Conservation (phyloP, 2,797 vertebrate genomes). For the Distichodus sexfasciatus region DNA sequence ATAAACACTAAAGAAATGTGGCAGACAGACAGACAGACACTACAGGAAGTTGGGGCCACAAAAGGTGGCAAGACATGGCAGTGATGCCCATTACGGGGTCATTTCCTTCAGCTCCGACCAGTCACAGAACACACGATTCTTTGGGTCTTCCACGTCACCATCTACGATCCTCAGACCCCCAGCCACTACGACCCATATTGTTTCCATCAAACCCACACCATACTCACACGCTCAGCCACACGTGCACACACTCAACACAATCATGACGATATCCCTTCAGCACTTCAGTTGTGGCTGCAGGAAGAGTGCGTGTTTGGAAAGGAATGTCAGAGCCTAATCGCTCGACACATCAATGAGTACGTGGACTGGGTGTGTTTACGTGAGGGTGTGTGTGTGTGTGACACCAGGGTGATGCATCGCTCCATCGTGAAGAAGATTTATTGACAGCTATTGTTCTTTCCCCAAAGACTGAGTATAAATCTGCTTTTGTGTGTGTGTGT, state of each 20-base stretch:
- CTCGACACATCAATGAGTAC: conserved; percentile 45
- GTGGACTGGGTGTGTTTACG: conserved; percentile 21
- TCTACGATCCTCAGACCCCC: too few relatives aligned
- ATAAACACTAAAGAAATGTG: too few relatives aligned
- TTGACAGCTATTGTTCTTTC: neutral
- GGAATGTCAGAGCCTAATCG: conserved; percentile 48
- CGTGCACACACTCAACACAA: conserved; percentile 9
- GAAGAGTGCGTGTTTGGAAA: conserved; percentile 53
- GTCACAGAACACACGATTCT: too few relatives aligned
- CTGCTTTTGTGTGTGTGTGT: too few relatives aligned
- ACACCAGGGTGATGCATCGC: conserved; percentile 3
- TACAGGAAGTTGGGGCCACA: too few relatives aligned
- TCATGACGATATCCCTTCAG: conserved; percentile 4
- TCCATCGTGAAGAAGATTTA: conserved; percentile 7
- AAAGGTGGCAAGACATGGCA: too few relatives aligned
- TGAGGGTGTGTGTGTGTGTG: conserved; percentile 18
- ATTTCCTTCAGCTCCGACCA: too few relatives aligned
- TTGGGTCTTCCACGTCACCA: too few relatives aligned
- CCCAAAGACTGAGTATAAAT: too few relatives aligned
- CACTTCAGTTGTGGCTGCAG: conserved; percentile 42
- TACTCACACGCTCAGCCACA: conserved; percentile 7
- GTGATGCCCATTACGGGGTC: too few relatives aligned
- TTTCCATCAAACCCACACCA: neutral
- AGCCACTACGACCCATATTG: neutral
- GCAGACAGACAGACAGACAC: too few relatives aligned